A percentile compares a stretch with the other conserved stretches of the same genome.
phyloP scores from a whole-genome alignment of 1,140 invertebrate species.

The Penaeus chinensis region DNA sequence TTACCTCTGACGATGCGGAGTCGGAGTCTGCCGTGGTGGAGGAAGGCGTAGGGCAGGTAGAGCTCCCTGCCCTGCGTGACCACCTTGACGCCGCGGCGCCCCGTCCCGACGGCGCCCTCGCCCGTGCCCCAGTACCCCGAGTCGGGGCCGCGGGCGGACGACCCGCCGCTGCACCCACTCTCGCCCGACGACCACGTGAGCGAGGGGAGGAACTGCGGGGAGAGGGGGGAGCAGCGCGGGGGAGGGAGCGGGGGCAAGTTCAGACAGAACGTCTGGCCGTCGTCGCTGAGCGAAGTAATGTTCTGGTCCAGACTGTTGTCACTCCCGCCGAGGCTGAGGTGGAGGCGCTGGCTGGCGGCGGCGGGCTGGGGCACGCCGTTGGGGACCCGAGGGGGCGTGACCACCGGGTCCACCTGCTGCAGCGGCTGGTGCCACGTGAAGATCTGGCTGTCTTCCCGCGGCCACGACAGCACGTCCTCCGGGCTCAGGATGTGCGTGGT shows the following conservation, averaged over 20 bases:
- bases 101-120: slow-evolving; percentile 1
- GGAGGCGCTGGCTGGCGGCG: slow-evolving; percentile 1
- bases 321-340: background rate
- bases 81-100: slow-evolving; percentile 38
- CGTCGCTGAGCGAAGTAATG: no score
- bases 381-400: background rate
- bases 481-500: background rate
- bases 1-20: slow-evolving; percentile 59
- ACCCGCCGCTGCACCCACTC: slow-evolving; percentile 30
- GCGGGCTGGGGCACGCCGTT: slow-evolving; percentile 2
- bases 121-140: slow-evolving; percentile 50
- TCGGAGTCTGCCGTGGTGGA: slow-evolving; percentile 44
- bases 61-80: slow-evolving; percentile 46
- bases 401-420: background rate
- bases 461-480: background rate
- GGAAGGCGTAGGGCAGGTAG: slow-evolving; percentile 51
- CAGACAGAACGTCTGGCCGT: background rate
- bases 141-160: slow-evolving; percentile 35
- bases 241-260: slow-evolving; percentile 22
- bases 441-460: background rate
- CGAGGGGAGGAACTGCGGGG: slow-evolving; percentile 21
- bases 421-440: slow-evolving; percentile 28
- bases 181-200: slow-evolving; percentile 50
- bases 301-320: background rate
- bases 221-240: background rate